Evolutionary conservation across 1,140 invertebrate genomes (phyloP), one percentile per base, ranked within the genome.

Genomic region (Galendromus occidentalis): DNA sequence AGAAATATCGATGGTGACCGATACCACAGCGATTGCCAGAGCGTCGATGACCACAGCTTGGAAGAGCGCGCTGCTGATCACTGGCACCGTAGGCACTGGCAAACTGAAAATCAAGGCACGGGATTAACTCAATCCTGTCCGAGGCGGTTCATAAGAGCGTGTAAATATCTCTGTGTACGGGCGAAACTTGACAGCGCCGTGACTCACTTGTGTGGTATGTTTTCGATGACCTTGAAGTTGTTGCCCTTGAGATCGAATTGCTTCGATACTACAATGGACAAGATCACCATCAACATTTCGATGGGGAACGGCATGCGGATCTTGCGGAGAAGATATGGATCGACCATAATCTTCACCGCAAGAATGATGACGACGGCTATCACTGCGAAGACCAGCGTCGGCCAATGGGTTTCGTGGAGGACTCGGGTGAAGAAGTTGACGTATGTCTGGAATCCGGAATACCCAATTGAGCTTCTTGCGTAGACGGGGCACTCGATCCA

Each of bases 1-100:
- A 22, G 90, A 94, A 78, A 95, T 87, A 5, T 86, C 83, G 44
- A 94, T 84, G 1, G 87, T 87, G 75, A 91, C 94, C 0, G 86
- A 85, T 0, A 95, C 86, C 75, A 95, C 84, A 1, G 87, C 84
- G 69, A 94, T 88, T 2, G 86, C 79, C 44, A 87, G 74, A 44
- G 81, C 78, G 71, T 86, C 84, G 0, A 82, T 42, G 5, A 84
- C 71, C 45, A 85, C 74, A 29, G 73, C 68, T 1, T 79, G 75
- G 1, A 85, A 41, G 1, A 85, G 71, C 6, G 74, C 70, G 14
- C 28, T 47, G 45, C 45, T 47, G 42, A 84, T 70, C 0, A 77
- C 75, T 2, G 84, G 83, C n/a, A 82, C 14, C 22, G 70, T 70
- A 5, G 82, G 79, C 22, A 70, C 67, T 42, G 84, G 84, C 47